Percentiles rank a stretch among this genome's conserved stretches.
Conservation (phyloP, 2,888 invertebrate genomes). For the Cecidostiba fungosa region DNA sequence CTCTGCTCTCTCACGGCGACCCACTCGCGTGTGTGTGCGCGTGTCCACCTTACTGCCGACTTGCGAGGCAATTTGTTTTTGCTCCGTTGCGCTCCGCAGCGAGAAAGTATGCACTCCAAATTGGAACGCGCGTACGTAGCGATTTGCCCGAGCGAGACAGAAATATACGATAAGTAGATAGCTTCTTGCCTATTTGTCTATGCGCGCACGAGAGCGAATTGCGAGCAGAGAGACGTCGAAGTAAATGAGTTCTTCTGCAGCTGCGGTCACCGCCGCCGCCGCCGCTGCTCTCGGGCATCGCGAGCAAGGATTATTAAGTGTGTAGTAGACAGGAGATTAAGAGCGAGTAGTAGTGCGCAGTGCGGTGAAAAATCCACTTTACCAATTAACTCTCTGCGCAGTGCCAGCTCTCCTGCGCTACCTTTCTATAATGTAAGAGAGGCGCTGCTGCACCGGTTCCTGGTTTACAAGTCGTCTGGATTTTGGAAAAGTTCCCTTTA, state of each 20-base stretch:
- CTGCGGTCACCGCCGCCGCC: conserved; percentile 19
- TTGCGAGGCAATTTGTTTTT: conserved; percentile 73
- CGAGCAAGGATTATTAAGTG: conserved; percentile 62
- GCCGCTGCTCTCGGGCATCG: conserved; percentile 23
- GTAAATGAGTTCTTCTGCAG: conserved; percentile 57
- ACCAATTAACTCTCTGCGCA: conserved; percentile 52
- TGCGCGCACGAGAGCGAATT: conserved; percentile 2
- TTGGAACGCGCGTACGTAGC: conserved; percentile 20
- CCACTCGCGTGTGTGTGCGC: background rate
- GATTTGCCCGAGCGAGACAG: conserved; percentile 29
- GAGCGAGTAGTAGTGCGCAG: conserved; percentile 9
- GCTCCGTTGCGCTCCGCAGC: conserved; percentile 20
- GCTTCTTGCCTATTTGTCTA: conserved; percentile 57
- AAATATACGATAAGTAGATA: conserved; percentile 25
- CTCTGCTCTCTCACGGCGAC: conserved; percentile 1
- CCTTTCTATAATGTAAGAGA: no score
- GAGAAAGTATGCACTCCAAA: conserved; percentile 28
- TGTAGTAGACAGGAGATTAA: conserved; percentile 58
- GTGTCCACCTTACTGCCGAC: conserved; percentile 69
- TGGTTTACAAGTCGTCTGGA: background rate
- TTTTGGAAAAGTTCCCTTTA: conserved; percentile 2
- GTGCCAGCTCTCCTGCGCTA: background rate
- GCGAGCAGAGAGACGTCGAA: conserved; percentile 43
- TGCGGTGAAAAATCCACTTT: conserved; percentile 22
- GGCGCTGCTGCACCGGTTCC: background rate